Base-by-base conservation (phyloP, 2,797 vertebrate genomes). In the Dipus sagitta region DNA sequence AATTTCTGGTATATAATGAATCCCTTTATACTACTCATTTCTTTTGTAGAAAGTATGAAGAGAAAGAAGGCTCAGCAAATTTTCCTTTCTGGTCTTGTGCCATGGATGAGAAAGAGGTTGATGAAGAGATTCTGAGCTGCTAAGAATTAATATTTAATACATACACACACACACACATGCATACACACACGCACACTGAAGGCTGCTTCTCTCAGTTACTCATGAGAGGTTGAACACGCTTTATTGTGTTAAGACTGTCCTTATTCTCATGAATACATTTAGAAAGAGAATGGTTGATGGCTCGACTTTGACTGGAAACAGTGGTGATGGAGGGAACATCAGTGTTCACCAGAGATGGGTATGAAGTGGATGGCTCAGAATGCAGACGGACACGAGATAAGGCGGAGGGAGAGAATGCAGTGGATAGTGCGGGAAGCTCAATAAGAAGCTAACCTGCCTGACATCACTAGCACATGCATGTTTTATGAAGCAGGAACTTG, bases 1-100 rank as follows among this genome's bases (percentile, higher is more conserved):
- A 32, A 65, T 92, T 92, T 93, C 3, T 21, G 52, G 34, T 12
- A 72, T 23, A 11, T 76, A 83, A 82, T 65, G 83, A 67, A 75
- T 52, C 47, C 0, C 11, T 67, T 15, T 26, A 83, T 18, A 11
- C 20, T 6, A 52, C 5, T 88, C 15, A 52, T 67, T 71, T 84
- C 60, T 87, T 28, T 77, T 30, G n/a, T 23, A 20, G 42, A 26
- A 92, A 92, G 26, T 8, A 38, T 14, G 17, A 30, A 5, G 11
- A 64, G 42, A 83, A 92, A 58, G 26, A 90, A 92, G 76, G 24
- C 18, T 52, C 20, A 32, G 28, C 26, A 60, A 9, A 26, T 17
- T 91, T 75, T 8, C 28, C 15, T 70, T 79, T 78, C 67, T 77
- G n/a, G 1, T 15, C 7, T 14, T 1, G 4, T 82, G 15, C 13